Percentiles rank a stretch among this genome's conserved stretches.
phyloP scores from a whole-genome alignment of 1,140 invertebrate species.

The Trigoniulus corallinus region DNA sequence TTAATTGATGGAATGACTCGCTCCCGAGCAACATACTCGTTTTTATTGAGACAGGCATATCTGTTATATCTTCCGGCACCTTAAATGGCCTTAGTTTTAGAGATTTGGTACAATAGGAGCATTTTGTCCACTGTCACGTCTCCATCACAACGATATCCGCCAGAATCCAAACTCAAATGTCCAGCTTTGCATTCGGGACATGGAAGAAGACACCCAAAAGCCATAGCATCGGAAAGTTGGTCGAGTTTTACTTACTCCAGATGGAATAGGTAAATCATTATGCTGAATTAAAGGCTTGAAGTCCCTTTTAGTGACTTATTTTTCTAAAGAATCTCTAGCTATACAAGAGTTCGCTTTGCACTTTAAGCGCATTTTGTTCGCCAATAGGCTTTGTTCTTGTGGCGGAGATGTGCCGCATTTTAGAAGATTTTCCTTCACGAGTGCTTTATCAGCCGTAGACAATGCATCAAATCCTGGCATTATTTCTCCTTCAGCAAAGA shows the following conservation, averaged over 20 bases:
- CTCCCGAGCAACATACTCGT: conserved; percentile 42
- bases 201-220: conserved; percentile 61
- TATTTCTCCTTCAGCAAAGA: conserved; percentile 46
- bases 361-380: conserved; percentile 25
- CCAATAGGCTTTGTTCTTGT: conserved; percentile 6
- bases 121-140: conserved; percentile 80
- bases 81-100: conserved; percentile 57
- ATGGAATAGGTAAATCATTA: conserved; percentile 51
- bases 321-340: conserved; percentile 40
- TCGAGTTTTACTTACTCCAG: conserved; percentile 48
- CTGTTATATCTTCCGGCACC: conserved; percentile 47
- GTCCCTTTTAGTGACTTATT: conserved; percentile 32
- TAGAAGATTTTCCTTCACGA: conserved; percentile 46
- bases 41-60: conserved; percentile 43
- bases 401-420: conserved; percentile 28
- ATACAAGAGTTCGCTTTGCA: conserved; percentile 66
- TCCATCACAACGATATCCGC: conserved; percentile 64
- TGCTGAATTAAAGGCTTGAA: conserved; percentile 44
- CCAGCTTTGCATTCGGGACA: conserved; percentile 64
- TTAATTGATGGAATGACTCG: conserved; percentile 34
- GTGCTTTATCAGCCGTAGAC: conserved; percentile 51
- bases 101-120: conserved; percentile 47
- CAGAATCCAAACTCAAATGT: no score
- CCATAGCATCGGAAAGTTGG: conserved; percentile 59
- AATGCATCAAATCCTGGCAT: conserved; percentile 61